Conservation (phyloP, 2,888 invertebrate species). For the Alviniconcha strummeri region DNA sequence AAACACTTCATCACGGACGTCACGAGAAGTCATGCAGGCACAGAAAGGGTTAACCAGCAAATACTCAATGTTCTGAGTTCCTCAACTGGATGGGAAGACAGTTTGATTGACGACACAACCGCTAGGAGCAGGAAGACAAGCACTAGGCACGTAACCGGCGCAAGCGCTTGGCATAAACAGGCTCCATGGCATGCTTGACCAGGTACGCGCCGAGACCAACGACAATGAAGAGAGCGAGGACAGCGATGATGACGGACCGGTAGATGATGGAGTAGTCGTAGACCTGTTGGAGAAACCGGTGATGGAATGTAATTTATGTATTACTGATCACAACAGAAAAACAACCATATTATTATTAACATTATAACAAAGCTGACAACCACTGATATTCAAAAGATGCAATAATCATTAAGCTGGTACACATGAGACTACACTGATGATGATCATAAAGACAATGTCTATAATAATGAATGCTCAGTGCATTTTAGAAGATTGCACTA, state of each 20-base stretch:
- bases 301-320: neutral
- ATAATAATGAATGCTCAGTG: neutral
- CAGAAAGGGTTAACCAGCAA: too few species aligned
- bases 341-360: neutral
- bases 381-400: neutral
- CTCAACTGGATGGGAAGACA: too few species aligned
- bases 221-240: slow-evolving; percentile 40
- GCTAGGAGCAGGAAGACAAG: too few species aligned
- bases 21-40: too few species aligned
- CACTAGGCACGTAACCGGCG: slow-evolving; percentile 34
- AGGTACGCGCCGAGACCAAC: slow-evolving; percentile 41
- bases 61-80: too few species aligned
- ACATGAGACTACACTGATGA: neutral
- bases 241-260: slow-evolving; percentile 43
- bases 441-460: neutral
- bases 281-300: slow-evolving; percentile 36
- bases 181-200: slow-evolving; percentile 41
- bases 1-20: too few species aligned
- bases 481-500: too few species aligned
- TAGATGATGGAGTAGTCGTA: slow-evolving; percentile 48
- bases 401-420: neutral
- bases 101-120: too few species aligned
- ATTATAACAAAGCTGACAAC: neutral
- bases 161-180: slow-evolving; percentile 45
- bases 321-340: too few species aligned